Base-by-base conservation (phyloP, 2,888 invertebrate species). In the Dynastes hyllus region DNA sequence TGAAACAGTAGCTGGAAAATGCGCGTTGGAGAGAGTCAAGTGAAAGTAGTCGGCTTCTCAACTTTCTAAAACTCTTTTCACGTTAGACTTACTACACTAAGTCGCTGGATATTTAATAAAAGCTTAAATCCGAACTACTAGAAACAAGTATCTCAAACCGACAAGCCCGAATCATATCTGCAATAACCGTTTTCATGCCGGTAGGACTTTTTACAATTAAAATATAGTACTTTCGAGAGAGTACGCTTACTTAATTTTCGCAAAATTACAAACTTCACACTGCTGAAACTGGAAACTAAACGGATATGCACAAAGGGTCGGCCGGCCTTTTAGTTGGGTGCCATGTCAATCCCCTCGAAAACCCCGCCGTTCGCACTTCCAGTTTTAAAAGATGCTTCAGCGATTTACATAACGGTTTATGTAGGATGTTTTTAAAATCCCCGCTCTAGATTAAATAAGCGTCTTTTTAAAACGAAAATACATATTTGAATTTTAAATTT, bases 181-280 rank as follows among this genome's bases (percentile, higher is more conserved):
- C 16, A 66, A 40, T 40, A 37, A 16, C 6, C 66, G 9, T 11
- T 45, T 11, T 45, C 40, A n/a, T 66, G 66, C 69, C 37, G 32
- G 37, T 13, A 55, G 55, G 37, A 8, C 16, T 51, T 70, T 70
- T 53, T 37, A 37, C 11, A 71, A 71, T 71, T 71, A 71, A 71
- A 53, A 71, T 53, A 37, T 55, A 37, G 70, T 70, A 53, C 53
- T 53, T 29, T 27, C 53, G 55, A 55, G 37, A 27, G n/a, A 53
- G 45, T 45, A 45, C 45, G 2, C 11, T 45, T 71, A 71, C 37
- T 71, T 55, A 71, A 71, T 71, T 71, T 37, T 32, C 45, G 37
- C 71, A 37, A 71, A 71, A 71, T 71, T 71, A 55, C 70, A 55
- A 70, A 53, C 71, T 71, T 71, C 71, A 37, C 58, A 53, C 37